phyloP scores from a whole-genome alignment of 2,797 vertebrate genomes.

The Cichlasoma orientale region DNA sequence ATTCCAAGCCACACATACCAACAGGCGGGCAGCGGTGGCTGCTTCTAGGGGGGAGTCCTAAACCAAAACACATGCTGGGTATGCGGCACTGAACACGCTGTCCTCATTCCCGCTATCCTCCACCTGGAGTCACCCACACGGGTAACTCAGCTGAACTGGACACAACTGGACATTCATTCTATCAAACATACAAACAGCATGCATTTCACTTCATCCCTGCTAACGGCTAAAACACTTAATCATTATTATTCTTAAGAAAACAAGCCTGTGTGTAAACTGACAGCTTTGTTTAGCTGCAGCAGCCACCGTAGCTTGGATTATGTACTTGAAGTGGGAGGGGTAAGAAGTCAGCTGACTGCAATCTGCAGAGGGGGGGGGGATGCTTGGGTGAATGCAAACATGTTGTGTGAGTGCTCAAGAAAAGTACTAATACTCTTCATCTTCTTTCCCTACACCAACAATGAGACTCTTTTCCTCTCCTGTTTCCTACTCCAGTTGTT shows the following conservation, averaged over 20 bases:
- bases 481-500: background rate
- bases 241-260: background rate
- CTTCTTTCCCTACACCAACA: background rate
- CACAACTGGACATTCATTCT: constrained; percentile 27
- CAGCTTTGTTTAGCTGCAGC: too few species aligned
- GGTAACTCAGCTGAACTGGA: background rate
- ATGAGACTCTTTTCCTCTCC: background rate
- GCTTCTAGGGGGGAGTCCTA: constrained; percentile 29
- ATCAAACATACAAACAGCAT: background rate
- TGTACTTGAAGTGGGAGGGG: too few species aligned
- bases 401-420: too few species aligned
- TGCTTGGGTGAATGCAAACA: too few species aligned
- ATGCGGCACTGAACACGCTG: constrained; percentile 34
- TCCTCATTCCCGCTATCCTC: constrained; percentile 42
- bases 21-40: constrained; percentile 17
- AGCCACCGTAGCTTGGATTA: too few species aligned
- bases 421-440: too few species aligned
- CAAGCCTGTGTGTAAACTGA: background rate
- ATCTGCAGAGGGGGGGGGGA: too few species aligned
- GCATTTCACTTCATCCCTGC: constrained; percentile 7
- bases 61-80: constrained; percentile 54
- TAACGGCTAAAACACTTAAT: constrained; percentile 16
- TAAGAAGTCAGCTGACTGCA: too few species aligned
- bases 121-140: constrained; percentile 37
- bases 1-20: constrained; percentile 48